Evolutionary conservation across 2,113 vertebrate genomes (phyloP), one percentile per base, ranked within the genome.

Genomic region (Herpetotheres cachinnans): DNA sequence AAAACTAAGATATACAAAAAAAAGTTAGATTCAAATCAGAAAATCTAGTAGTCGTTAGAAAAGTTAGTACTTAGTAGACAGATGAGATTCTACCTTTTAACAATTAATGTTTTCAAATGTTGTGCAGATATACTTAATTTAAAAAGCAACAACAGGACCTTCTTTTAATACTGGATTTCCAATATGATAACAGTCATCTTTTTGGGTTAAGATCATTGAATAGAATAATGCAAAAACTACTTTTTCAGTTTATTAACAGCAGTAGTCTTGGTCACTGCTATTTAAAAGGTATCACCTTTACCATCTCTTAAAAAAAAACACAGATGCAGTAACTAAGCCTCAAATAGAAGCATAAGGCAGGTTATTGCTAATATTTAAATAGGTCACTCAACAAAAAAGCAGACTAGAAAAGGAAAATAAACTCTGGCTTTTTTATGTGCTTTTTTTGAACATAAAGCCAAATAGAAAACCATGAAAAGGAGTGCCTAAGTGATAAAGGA

Each of bases 81-180:
- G 97, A 97, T 72, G 97, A 98, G 97, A 98, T 98, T 98, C 97
- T 97, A 98, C 98, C 97, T 98, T 98, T 98, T 95, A 96, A 95
- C 29, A 94, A 86, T 70, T 55, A 88, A 86, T 47, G 21, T 91
- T 92, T 97, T 82, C 83, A 96, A 97, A 95, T 80, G 93, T 95
- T 97, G 96, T 96, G 97, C 81, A 97, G 84, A 95, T 82, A 42
- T 9, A 50, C 86, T 93, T 16, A 86, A 93, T 88, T 95, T 93
- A 25, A 74, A 86, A 93, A 88, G 29, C 16, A 91, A 54, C 34
- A 80, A 87, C n/a, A 81, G 82, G 24, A 81, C 69, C 46, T 86
- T 67, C 78, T 91, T 55, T 54, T 90, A 92, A 72, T 61, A 47
- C 3, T 46, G 56, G 17, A 46, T 91, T 72, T 72, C 52, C 66